Evolutionary conservation across 2,113 vertebrate genomes (phyloP).

Genomic region (Eupsittula cactorum): DNA sequence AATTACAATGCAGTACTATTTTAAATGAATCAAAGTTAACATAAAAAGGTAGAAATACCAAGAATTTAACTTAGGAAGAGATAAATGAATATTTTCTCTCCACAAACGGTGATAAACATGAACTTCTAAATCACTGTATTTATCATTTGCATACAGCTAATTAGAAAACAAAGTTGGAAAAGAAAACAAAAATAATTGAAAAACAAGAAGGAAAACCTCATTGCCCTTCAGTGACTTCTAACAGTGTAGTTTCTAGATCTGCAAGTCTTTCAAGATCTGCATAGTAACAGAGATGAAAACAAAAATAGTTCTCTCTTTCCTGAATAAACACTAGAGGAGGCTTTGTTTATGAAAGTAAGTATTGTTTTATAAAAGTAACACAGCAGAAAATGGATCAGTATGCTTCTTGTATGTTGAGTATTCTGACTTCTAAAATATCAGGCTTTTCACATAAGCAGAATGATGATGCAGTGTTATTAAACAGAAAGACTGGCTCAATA

Average conservation of each 20-base stretch:
- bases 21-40: background rate
- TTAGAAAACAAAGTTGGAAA: background rate
- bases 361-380: background rate
- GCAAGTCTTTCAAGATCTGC: background rate
- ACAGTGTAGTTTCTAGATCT: background rate
- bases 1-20: background rate
- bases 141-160: background rate
- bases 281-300: background rate
- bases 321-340: background rate
- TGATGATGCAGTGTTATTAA: rapidly evolving
- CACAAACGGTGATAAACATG: background rate
- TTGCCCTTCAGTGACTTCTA: background rate
- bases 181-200: background rate
- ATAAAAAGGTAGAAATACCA: background rate
- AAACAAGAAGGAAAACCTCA: background rate
- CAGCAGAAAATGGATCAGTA: background rate
- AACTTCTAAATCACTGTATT: background rate
- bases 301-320: background rate
- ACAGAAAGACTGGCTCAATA: rapidly evolving
- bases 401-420: rapidly evolving
- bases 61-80: background rate
- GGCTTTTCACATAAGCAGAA: rapidly evolving
- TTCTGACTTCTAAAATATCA: no score
- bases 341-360: background rate
- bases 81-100: background rate